Evolutionary conservation across 2,113 vertebrate species (phyloP), one percentile per base, ranked within the genome.

Genomic region (Equus quagga): DNA sequence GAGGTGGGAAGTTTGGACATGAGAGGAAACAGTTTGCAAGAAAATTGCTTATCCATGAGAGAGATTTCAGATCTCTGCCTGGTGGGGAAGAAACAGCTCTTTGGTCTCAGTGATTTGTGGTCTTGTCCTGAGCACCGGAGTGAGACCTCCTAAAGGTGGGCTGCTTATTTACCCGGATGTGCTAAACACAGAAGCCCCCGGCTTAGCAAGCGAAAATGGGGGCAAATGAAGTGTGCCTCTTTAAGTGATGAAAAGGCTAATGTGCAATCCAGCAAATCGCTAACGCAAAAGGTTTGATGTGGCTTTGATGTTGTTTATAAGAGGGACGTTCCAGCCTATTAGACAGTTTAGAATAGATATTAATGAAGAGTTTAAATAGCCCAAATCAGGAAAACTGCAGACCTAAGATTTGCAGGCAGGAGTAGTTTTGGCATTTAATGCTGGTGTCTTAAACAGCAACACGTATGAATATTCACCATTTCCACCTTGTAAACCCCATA

Each of bases 401-500:
- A 96, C 91, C 75, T 73, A 84, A 90, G 36, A 87, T 89, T 94
- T 95, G 86, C 44, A 98, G 97, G 96, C 85, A 87, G 87, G 49
- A 96, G 88, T 24, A 91, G 94, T 97, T 97, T 97, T 54, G 76
- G 60, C 89, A 91, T 96, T 98, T 98, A 97, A 96, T 98, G 97
- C 75, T 94, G 62, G 73, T 31, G 14, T 96, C 96, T 97, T 90
- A 93, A 70, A 73, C 83, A 93, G 78, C 78, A 92, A 31, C 23
- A 19, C 93, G 94, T 94, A 98, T 98, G 96, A 98, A 97, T 98
- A 98, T 98, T 98, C 97, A 98, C 96, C 56, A 65, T 98, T 98
- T 98, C 97, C 97, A 97, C 98, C 97, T 97, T 94, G 96, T 97
- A 98, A 98, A 98, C 36, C 84, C 95, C 70, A 89, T 95, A 95